phyloP scores from a whole-genome alignment of 2,113 vertebrate genomes.

The Aramus guarauna region DNA sequence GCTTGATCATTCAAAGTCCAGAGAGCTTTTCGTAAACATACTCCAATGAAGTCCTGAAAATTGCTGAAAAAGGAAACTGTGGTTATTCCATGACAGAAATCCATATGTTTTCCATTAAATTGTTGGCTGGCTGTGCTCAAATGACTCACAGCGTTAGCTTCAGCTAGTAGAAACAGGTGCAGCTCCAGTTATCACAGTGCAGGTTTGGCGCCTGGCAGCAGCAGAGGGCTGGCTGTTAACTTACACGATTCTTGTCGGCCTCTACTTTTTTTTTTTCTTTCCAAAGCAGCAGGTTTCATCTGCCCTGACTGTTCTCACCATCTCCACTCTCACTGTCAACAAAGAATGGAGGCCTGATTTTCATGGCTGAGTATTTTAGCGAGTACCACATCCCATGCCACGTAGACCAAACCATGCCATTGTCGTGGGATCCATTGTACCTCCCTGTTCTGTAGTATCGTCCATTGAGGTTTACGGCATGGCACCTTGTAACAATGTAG shows the following conservation, averaged over 20 bases:
- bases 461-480: slow-evolving; percentile 87
- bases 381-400: slow-evolving; percentile 90
- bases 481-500: slow-evolving; percentile 71
- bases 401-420: slow-evolving; percentile 85
- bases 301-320: slow-evolving; percentile 52
- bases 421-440: slow-evolving; percentile 77
- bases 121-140: background rate
- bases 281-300: background rate
- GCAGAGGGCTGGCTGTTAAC: background rate
- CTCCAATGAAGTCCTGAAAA: background rate
- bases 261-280: background rate
- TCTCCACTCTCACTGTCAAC: slow-evolving; percentile 80
- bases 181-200: background rate
- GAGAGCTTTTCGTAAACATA: background rate
- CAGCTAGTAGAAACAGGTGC: background rate
- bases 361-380: slow-evolving; percentile 84
- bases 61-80: background rate
- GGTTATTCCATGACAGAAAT: background rate
- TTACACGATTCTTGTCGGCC: background rate
- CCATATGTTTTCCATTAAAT: background rate
- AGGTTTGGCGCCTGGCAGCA: background rate
- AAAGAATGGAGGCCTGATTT: slow-evolving; percentile 79
- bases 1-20: background rate
- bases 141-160: background rate
- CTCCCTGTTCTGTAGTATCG: slow-evolving; percentile 79